phyloP scores from a whole-genome alignment of 2,888 invertebrate species.

The Antitype chi region DNA sequence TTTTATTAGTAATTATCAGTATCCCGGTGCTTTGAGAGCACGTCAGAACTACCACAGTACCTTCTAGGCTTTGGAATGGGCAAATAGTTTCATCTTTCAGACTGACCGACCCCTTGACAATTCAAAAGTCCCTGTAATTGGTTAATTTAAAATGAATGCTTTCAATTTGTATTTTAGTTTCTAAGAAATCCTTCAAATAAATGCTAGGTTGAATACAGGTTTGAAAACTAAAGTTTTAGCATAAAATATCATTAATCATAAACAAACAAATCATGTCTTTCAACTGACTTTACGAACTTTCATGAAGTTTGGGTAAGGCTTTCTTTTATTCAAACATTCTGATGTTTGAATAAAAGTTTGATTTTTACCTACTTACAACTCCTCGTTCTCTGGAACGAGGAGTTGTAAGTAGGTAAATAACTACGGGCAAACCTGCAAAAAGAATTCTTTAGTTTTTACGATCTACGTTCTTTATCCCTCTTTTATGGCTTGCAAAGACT shows the following conservation, averaged over 20 bases:
- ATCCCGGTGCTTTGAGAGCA: too few relatives aligned
- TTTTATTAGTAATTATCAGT: too few relatives aligned
- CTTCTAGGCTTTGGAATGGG: not conserved
- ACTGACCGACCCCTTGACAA: not conserved
- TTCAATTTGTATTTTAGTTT: not conserved
- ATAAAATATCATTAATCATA: slow-evolving; percentile 23
- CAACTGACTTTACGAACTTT: slow-evolving; percentile 13
- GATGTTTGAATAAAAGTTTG: too few relatives aligned
- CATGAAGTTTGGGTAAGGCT: not conserved
- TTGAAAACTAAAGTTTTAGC: slow-evolving; percentile 1
- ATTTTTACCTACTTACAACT: too few relatives aligned
- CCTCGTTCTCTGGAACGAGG: too few relatives aligned
- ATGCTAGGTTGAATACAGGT: not conserved
- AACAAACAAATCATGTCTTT: not conserved
- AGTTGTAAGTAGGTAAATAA: not conserved
- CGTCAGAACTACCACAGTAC: too few relatives aligned
- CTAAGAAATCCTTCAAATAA: slow-evolving; percentile 8
- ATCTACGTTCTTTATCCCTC: not conserved
- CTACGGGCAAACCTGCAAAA: not conserved
- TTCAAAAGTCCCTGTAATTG: not conserved
- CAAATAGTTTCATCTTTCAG: not conserved
- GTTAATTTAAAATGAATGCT: too few relatives aligned
- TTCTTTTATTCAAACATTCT: slow-evolving; percentile 17
- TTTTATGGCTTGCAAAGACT: slow-evolving; percentile 1
- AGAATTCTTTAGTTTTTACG: slow-evolving; percentile 14